Evolutionary conservation across 2,797 vertebrate species (phyloP), one percentile per base, ranked within the genome.

Genomic region (Geotria australis): DNA sequence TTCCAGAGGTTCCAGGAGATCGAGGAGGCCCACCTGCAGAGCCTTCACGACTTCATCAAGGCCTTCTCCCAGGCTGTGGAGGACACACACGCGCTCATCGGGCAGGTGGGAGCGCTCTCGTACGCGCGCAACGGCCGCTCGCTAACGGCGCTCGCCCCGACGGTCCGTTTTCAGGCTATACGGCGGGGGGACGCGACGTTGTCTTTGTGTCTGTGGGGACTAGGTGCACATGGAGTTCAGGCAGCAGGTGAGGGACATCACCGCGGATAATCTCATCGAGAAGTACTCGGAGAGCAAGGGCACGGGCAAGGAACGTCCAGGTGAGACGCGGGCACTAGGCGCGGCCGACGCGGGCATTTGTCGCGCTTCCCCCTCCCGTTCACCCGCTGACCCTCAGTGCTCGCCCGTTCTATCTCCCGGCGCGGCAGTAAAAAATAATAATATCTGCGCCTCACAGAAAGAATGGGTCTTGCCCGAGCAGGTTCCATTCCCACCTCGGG

Each of bases 181-280:
- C 24, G 24, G 24, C n/a, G n/a, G n/a, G n/a, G n/a, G n/a, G n/a
- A n/a, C n/a, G 24, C 5, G 24, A 38, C 24, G 38, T 38, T 38
- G 24, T 38, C 24, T 38, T 38, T 10, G n/a, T 55, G n/a, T n/a
- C n/a, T n/a, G 51, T 55, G n/a, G 10, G 6, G 3, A 38, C 2
- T 63, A 94, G 86, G 88, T 96, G 2, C 83, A 91, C 0, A 85
- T 91, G 64, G 88, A 96, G 13, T 93, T 94, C 67, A 89, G 93
- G 66, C 88, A 96, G 65, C 94, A 94, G 3, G 77, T 89, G 66
- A 83, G 93, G 64, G 93, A 96, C 65, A 81, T 88, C 5, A 77
- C 77, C 38, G 77, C 83, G 2, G 78, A 84, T 46, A 77, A 73
- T 63, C 75, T 96, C 63, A 69, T 96, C 51, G 72, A 79, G 64